Evolutionary conservation across 64 coral and sea anemone genomes (phyloP).

Genomic region (Pachyseris speciosa): DNA sequence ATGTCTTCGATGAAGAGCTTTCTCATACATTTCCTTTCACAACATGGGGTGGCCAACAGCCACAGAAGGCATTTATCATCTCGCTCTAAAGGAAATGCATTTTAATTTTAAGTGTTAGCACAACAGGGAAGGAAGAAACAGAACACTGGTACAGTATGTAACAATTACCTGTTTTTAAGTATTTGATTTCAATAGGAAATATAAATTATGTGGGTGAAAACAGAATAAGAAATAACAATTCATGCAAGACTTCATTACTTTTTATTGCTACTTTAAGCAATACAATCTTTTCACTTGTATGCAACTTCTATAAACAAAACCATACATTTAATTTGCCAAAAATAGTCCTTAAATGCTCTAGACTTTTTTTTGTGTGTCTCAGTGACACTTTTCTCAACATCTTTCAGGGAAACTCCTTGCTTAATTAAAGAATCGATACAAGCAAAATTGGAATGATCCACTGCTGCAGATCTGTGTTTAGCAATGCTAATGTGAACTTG

Average conservation of each 20-base stretch:
- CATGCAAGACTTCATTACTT: too few species aligned
- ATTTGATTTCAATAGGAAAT: too few species aligned
- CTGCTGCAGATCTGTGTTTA: neutral
- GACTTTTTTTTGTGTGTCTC: neutral
- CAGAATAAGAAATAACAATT: too few species aligned
- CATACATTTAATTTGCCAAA: neutral
- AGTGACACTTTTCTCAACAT: neutral
- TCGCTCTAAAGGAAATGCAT: neutral
- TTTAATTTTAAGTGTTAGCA: too few species aligned
- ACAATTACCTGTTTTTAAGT: too few species aligned
- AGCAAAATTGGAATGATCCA: neutral
- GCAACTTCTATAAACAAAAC: too few species aligned
- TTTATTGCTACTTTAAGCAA: too few species aligned
- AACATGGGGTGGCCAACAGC: neutral
- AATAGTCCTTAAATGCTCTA: neutral
- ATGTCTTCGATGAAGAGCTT: neutral
- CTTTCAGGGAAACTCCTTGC: neutral
- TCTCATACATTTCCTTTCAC: slow-evolving; percentile 12
- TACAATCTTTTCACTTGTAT: too few species aligned
- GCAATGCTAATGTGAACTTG: neutral
- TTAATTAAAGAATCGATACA: neutral
- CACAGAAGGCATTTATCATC: neutral
- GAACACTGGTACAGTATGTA: too few species aligned
- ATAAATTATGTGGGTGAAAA: too few species aligned
- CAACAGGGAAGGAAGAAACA: too few species aligned